Conservation (phyloP, 2,113 vertebrate genomes). For the Arenaria interpres region DNA sequence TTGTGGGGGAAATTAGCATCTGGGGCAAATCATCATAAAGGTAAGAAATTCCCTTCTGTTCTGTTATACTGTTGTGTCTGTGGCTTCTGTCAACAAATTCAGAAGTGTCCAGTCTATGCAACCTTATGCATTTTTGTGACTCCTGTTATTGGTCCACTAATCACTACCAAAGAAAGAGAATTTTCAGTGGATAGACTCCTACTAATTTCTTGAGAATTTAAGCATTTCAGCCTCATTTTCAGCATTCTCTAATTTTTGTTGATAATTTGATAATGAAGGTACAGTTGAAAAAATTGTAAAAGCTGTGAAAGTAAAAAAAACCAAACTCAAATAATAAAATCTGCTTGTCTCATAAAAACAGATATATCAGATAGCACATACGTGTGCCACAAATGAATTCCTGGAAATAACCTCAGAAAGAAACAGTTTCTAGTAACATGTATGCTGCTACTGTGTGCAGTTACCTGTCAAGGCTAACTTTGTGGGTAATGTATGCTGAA, state of each 20-base stretch:
- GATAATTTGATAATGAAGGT: not conserved
- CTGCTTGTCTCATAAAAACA: not conserved
- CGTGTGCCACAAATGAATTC: not conserved
- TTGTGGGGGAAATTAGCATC: conserved; percentile 86
- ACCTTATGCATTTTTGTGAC: not conserved
- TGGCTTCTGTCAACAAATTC: not conserved
- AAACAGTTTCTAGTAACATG: not conserved
- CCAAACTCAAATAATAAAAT: not conserved
- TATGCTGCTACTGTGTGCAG: not conserved
- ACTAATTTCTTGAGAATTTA: not conserved
- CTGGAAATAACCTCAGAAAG: not conserved
- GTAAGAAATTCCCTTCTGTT: conserved; percentile 73
- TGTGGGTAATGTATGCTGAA: not conserved
- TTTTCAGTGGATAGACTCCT: not conserved
- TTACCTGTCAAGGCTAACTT: not conserved
- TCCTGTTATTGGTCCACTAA: not conserved
- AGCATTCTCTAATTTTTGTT: not conserved
- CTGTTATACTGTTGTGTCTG: not conserved
- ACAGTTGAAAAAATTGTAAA: not conserved
- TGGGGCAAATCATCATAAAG: conserved; percentile 87
- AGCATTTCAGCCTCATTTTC: not conserved
- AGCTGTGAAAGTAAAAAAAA: not conserved
- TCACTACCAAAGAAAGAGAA: not conserved
- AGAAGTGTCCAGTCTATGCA: not conserved
- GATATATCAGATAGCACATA: not conserved